Evolutionary conservation across 2,888 invertebrate genomes (phyloP).

Genomic region (Synergus umbraculus): DNA sequence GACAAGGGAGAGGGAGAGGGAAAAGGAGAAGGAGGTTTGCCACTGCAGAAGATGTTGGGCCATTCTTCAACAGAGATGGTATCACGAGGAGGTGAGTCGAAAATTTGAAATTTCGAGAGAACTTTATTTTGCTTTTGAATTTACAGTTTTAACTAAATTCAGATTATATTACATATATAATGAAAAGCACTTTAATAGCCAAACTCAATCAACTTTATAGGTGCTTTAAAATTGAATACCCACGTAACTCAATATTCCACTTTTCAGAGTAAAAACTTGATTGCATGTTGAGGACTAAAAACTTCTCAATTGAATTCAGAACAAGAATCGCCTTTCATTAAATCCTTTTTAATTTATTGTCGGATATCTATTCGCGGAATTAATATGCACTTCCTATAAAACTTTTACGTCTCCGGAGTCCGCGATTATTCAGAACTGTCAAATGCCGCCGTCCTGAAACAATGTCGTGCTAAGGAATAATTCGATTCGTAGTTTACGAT

Average conservation of each 20-base stretch:
- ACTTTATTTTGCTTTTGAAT: background rate
- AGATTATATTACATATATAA: too few relatives aligned
- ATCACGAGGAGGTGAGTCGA: conserved; percentile 75
- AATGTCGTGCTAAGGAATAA: conserved; percentile 38
- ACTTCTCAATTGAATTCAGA: conserved; percentile 25
- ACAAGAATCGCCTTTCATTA: background rate
- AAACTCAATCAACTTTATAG: too few relatives aligned
- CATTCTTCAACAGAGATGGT: conserved; percentile 72
- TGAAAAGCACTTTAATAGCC: too few relatives aligned
- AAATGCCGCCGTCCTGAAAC: conserved; percentile 25
- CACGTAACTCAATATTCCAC: background rate
- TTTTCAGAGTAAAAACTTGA: background rate
- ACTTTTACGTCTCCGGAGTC: conserved; percentile 19
- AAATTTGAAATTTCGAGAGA: background rate
- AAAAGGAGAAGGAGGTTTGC: conserved; percentile 66
- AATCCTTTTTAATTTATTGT: background rate
- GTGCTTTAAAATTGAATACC: too few relatives aligned
- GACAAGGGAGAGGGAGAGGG: conserved; percentile 62
- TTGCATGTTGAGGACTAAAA: background rate
- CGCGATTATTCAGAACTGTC: conserved; percentile 26
- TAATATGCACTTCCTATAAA: conserved; percentile 18
- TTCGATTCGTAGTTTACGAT: conserved; percentile 41
- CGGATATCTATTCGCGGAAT: background rate
- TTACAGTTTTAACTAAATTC: too few relatives aligned
- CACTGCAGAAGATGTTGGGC: conserved; percentile 75